These are phyloP conservation scores for Muntiacus muntjak DNA, from an alignment of 2,113 vertebrate species.

Conservation along the genomic window DNA sequence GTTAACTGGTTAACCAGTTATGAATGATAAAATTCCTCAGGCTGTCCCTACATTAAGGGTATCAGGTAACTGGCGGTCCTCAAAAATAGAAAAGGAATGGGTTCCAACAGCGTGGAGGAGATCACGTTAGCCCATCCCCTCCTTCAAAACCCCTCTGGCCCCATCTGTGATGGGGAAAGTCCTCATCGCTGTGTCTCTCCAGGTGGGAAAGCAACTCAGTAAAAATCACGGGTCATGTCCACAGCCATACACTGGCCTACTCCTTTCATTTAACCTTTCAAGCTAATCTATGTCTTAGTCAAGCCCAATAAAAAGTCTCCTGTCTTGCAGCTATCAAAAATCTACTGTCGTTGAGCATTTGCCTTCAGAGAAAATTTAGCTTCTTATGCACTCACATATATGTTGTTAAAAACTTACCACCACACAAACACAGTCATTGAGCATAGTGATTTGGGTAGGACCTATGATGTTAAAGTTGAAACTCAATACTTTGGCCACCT, in stretches of 20 bases:
- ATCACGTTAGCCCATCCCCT: neutral
- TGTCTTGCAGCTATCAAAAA: neutral
- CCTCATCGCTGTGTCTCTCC: too few species aligned
- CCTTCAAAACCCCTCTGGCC: neutral
- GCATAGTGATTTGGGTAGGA: neutral
- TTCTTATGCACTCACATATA: neutral
- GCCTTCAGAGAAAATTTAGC: neutral
- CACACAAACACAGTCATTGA: accelerated
- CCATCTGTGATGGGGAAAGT: neutral
- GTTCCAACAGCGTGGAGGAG: neutral
- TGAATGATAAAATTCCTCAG: neutral
- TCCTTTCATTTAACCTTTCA: neutral
- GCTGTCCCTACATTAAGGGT: neutral
- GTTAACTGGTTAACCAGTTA: neutral
- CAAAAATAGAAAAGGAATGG: neutral
- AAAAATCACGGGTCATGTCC: neutral
- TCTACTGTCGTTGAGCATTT: neutral
- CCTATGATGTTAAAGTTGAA: too few species aligned
- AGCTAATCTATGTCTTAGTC: neutral
- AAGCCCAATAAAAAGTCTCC: neutral
- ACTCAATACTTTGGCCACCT: too few species aligned
- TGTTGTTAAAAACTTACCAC: neutral
- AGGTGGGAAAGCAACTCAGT: neutral
- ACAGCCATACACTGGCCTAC: accelerated
- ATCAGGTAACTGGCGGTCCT: neutral